Evolutionary conservation across 2,888 invertebrate species (phyloP).

Genomic region (Penaeus monodon): DNA sequence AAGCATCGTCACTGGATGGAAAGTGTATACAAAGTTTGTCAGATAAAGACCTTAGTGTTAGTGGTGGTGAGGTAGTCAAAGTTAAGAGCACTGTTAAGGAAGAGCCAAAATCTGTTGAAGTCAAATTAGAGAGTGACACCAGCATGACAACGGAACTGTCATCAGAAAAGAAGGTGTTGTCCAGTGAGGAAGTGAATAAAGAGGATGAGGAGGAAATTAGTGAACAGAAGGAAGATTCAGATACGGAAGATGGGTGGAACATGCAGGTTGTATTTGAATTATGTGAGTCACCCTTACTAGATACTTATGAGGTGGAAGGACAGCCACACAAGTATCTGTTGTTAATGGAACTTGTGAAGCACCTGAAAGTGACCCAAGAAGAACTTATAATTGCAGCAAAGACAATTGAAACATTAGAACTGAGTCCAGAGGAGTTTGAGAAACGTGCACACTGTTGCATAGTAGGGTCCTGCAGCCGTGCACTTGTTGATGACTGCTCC

Average conservation of each 20-base stretch:
- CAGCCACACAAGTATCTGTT: constrained; percentile 47
- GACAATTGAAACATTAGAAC: constrained; percentile 54
- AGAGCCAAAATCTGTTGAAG: too few species aligned
- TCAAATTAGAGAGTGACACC: constrained; percentile 1
- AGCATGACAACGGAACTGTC: not conserved
- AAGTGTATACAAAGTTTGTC: too few species aligned
- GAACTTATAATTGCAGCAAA: constrained; percentile 47
- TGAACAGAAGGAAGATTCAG: constrained; percentile 4
- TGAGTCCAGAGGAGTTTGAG: constrained; percentile 54
- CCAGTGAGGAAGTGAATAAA: constrained; percentile 12
- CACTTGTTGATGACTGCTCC: constrained; percentile 22
- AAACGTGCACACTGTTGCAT: constrained; percentile 36
- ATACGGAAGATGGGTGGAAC: not conserved
- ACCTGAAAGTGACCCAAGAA: constrained; percentile 37
- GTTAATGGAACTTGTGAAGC: constrained; percentile 39
- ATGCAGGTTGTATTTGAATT: constrained; percentile 23
- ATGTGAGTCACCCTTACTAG: constrained; percentile 43
- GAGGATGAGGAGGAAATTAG: not conserved
- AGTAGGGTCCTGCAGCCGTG: constrained; percentile 36
- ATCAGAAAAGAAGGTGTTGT: not conserved
- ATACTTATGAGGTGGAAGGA: constrained; percentile 46
- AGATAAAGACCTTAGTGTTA: too few species aligned
- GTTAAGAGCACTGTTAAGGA: not conserved
- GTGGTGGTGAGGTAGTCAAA: not conserved
- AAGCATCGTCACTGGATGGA: too few species aligned